Base-by-base conservation (phyloP, 2,797 vertebrate genomes). In the Syncerus caffer region DNA sequence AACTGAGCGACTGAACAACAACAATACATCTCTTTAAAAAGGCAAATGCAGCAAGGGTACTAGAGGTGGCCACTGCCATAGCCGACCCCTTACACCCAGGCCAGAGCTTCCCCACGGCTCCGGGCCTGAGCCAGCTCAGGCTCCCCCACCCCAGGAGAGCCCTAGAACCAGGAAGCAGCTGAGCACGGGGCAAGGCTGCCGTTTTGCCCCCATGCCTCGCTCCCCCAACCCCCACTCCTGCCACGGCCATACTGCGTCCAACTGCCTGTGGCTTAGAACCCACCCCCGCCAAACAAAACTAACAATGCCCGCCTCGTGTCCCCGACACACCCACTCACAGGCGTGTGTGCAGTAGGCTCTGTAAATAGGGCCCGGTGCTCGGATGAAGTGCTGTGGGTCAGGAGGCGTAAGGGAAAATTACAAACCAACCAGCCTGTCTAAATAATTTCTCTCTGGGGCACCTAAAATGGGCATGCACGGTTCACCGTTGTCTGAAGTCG, bases 371-470 rank as follows among this genome's bases (percentile, higher is more conserved):
- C n/a, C 8, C 21, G 13, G 12, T 10, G 38, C 51, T 62, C 31
- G 64, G 89, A 67, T 38, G 62, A 82, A 95, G 31, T 6, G 27
- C 53, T 29, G 23, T 7, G 29, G 71, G 34, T 84, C 90, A 97
- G 83, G 95, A 92, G 57, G 57, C 76, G 71, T 53, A 38, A 89
- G 79, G 88, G 89, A 62, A 95, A 88, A 91, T 88, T 38, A 86
- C 78, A 95, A 38, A 53, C 83, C 74, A 89, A 86, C 51, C 88
- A 74, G 42, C 71, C 86, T 64, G 71, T 88, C 85, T 83, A 76
- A 92, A 80, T 60, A 93, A 78, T 60, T 74, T 89, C 91, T 92
- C 64, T 94, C 90, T 88, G 67, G 50, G 53, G 45, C 95, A 74
- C 71, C 90, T 89, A 94, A 97, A 93, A 95, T 85, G 96, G 86